Percentiles rank a stretch among this genome's conserved stretches.
phyloP scores from a whole-genome alignment of 2,113 vertebrate species.

The Hypanus sabinus region DNA sequence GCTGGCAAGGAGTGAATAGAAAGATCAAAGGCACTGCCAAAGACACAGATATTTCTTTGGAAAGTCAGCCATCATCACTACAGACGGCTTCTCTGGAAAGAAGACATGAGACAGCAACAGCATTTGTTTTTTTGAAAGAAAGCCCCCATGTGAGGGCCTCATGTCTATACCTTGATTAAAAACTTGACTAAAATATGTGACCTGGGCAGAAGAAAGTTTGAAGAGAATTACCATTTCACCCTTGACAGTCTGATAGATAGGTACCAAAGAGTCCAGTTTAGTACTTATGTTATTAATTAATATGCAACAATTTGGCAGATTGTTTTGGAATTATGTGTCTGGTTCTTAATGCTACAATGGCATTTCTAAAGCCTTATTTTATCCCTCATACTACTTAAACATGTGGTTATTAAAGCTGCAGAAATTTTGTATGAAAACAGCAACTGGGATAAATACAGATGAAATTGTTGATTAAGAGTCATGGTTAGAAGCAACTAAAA shows the following conservation, averaged over 20 bases:
- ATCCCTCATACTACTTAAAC: neutral
- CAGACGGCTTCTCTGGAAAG: conserved; percentile 19
- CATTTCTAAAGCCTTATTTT: neutral
- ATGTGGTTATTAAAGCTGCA: neutral
- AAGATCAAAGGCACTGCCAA: conserved; percentile 33
- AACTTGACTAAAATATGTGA: conserved; percentile 35
- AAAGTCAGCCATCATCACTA: conserved; percentile 34
- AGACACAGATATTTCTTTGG: conserved; percentile 23
- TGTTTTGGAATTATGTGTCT: neutral
- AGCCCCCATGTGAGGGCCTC: conserved; percentile 24
- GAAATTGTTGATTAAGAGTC: neutral
- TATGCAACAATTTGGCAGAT: neutral
- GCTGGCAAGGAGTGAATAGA: conserved; percentile 3
- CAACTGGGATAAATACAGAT: neutral
- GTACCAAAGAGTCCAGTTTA: neutral
- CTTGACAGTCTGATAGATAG: conserved; percentile 28
- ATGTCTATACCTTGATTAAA: conserved; percentile 34
- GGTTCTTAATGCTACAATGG: neutral
- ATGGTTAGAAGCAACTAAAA: neutral
- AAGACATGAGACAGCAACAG: conserved; percentile 23
- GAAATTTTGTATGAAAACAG: neutral
- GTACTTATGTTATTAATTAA: conserved; percentile 35
- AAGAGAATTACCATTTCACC: conserved; percentile 35
- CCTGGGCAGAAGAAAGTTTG: conserved; percentile 20
- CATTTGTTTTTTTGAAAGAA: conserved; percentile 22